Evolutionary conservation across 2,113 vertebrate species (phyloP).

Genomic region (Baryphthengus martii): DNA sequence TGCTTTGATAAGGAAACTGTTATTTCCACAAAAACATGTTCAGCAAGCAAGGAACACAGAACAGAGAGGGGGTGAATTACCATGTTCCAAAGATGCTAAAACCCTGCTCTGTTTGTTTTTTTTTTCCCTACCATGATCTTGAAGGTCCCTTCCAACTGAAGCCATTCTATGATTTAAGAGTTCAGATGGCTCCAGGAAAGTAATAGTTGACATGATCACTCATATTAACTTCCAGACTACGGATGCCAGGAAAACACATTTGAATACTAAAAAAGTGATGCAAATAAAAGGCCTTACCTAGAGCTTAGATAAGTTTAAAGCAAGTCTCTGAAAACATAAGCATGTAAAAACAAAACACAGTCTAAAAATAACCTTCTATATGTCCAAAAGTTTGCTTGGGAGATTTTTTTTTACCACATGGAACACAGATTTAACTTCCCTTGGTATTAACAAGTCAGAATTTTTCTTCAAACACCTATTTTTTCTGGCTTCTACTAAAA

Average conservation of each 20-base stretch:
- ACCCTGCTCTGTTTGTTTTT: rapidly evolving
- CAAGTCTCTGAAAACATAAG: background rate
- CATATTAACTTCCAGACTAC: background rate
- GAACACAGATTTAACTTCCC: background rate
- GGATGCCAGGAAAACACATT: background rate
- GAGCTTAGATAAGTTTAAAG: background rate
- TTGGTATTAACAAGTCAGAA: background rate
- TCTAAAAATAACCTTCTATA: background rate
- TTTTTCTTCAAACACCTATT: background rate
- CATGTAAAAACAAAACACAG: background rate
- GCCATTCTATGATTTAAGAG: too few species aligned
- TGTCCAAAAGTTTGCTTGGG: background rate
- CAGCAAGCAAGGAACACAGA: background rate
- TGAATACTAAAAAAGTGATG: background rate
- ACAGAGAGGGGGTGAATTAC: background rate
- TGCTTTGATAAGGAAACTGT: constrained; percentile 43
- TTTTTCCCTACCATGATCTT: too few species aligned
- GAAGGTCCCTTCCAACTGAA: rapidly evolving
- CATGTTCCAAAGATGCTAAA: background rate
- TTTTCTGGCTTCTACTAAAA: background rate
- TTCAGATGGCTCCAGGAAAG: background rate
- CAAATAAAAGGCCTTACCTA: background rate
- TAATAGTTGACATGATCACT: background rate
- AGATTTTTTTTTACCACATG: background rate
- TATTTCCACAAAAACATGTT: background rate